These are phyloP conservation scores for Uromys caudimaculatus DNA, from an alignment of 2,797 vertebrate species.

Conservation along the genomic window DNA sequence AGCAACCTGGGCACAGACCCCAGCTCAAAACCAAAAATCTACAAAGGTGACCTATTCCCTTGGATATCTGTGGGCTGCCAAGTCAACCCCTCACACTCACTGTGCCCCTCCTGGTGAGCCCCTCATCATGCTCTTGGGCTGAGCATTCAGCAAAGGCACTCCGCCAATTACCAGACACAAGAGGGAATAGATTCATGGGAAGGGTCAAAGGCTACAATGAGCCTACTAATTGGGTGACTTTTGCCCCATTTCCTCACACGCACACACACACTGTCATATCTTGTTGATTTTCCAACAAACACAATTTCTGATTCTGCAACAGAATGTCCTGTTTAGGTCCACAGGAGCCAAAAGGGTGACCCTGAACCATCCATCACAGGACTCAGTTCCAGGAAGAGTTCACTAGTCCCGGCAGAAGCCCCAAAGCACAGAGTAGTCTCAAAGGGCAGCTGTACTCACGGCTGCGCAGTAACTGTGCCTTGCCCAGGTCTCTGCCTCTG, in stretches of 20 bases:
- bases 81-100: fast-evolving
- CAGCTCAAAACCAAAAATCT: neutral
- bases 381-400: slow-evolving; percentile 59
- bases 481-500: neutral
- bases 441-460: neutral
- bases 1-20: neutral
- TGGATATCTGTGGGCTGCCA: neutral
- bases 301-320: slow-evolving; percentile 30
- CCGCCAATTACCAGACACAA: neutral
- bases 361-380: neutral
- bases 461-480: fast-evolving
- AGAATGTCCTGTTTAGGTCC: slow-evolving; percentile 56
- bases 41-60: neutral
- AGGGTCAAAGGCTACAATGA: neutral
- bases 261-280: neutral
- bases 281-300: slow-evolving; percentile 57
- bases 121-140: fast-evolving
- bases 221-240: slow-evolving; percentile 3
- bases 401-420: neutral
- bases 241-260: neutral
- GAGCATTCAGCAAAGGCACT: fast-evolving
- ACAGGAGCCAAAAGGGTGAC: neutral
- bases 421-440: neutral
- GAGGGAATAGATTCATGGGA: neutral
- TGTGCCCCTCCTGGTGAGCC: fast-evolving